Evolutionary conservation across 2,888 invertebrate species (phyloP), one percentile per base, ranked within the genome.

Genomic region (Chaetogeoica ovagalla): DNA sequence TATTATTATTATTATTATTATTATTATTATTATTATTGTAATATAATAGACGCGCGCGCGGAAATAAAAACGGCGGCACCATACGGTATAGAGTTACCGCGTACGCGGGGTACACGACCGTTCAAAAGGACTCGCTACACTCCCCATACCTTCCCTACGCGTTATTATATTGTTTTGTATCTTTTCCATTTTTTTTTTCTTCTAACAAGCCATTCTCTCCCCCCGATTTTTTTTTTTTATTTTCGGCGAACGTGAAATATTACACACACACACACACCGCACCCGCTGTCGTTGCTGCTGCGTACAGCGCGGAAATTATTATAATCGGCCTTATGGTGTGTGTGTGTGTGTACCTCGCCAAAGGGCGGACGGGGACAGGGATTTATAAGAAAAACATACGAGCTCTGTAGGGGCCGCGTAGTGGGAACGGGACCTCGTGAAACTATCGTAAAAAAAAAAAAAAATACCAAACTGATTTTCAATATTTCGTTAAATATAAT

Each of bases 111-210:
- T 57, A 21, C 39, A 59, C 57, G 72, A 62, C 62, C 23, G 62
- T 73, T 73, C 62, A 73, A 73, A 62, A 73, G 72, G 30, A 62
- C 62, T 11, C 9, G 17, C 43, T 17, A 48, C 48, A 30, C 43
- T 2, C 30, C 30, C 30, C 30, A 30, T 4, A 2, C 30, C 30
- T 1, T 30, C 30, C 30, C 30, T 30, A 30, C 62, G 8, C 72
- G 62, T 52, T 73, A 72, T 72, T 72, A 48, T 73, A 71, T 73
- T 73, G 60, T 73, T 59, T 73, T 73, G 72, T 73, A 73, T 73
- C 72, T 74, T 74, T 74, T 7, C 37, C 5, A 63, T 74, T 74
- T 74, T n/a, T n/a, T n/a, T n/a, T n/a, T n/a, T n/a, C n/a, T n/a
- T n/a, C n/a, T 74, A 74, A 74, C 73, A 74, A 74, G 63, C 73